A percentile compares a stretch with the other conserved stretches of the same genome.
Conservation (phyloP, 2,113 vertebrate genomes). For the Baryphthengus martii region DNA sequence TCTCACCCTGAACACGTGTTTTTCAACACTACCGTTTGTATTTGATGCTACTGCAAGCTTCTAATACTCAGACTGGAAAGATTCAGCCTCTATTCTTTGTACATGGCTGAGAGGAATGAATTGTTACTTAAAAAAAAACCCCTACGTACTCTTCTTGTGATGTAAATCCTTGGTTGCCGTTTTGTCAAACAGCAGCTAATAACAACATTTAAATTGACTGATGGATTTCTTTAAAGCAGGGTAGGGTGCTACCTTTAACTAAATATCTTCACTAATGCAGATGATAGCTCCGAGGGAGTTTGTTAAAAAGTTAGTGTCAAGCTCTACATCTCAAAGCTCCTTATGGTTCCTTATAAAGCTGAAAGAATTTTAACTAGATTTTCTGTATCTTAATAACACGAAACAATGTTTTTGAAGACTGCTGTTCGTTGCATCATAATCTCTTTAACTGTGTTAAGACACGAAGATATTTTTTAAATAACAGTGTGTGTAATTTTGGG, state of each 20-base stretch:
- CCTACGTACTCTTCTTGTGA: constrained; percentile 40
- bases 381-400: constrained; percentile 67
- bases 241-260: constrained; percentile 67
- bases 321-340: constrained; percentile 73
- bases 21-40: neutral
- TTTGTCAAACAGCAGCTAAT: constrained; percentile 59
- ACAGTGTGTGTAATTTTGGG: constrained; percentile 64
- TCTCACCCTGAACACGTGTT: neutral
- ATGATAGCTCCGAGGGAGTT: constrained; percentile 67
- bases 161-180: constrained; percentile 67
- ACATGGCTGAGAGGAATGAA: neutral
- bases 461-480: constrained; percentile 66
- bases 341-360: constrained; percentile 74
- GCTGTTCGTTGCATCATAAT: constrained; percentile 72
- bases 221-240: constrained; percentile 49
- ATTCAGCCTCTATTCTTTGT: neutral
- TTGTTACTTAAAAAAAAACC: neutral
- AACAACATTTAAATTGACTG: constrained; percentile 56
- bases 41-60: neutral
- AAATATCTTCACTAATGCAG: constrained; percentile 71
- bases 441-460: constrained; percentile 76
- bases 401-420: constrained; percentile 70
- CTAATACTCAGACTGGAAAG: neutral
- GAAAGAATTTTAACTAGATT: constrained; percentile 76
- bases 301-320: constrained; percentile 69